These are phyloP conservation scores for Pediacus dermestoides DNA, from an alignment of 2,888 invertebrate species.

Conservation along the genomic window DNA sequence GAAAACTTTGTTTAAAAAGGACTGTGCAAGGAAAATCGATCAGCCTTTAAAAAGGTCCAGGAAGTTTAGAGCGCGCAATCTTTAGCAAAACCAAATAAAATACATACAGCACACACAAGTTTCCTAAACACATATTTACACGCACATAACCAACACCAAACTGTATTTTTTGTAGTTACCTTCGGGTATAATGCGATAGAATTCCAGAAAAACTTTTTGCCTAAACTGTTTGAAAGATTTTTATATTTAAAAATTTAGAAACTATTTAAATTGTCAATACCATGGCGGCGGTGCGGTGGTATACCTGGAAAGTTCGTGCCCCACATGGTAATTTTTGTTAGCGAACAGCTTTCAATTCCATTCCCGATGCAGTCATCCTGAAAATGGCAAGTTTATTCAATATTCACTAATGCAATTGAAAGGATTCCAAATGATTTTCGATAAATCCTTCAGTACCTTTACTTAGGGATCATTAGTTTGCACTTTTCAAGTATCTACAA, in stretches of 20 bases:
- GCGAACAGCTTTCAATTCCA: conserved; percentile 21
- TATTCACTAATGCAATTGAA: conserved; percentile 28
- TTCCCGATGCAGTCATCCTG: conserved; percentile 21
- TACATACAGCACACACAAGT: too few species aligned
- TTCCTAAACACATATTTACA: too few species aligned
- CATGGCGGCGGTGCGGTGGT: conserved; percentile 13
- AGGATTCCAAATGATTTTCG: conserved; percentile 23
- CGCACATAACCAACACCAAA: too few species aligned
- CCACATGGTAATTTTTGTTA: conserved; percentile 24
- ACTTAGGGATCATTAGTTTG: too few species aligned
- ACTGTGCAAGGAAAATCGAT: not conserved
- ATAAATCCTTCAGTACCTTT: conserved; percentile 8
- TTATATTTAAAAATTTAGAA: conserved; percentile 26
- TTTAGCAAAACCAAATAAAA: too few species aligned
- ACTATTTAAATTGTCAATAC: conserved; percentile 30
- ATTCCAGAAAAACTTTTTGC: too few species aligned
- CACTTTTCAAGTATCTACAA: too few species aligned
- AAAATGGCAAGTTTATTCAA: conserved; percentile 28
- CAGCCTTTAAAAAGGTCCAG: not conserved
- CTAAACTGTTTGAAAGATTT: not conserved
- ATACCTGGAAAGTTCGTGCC: conserved; percentile 23
- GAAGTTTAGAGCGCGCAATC: too few species aligned
- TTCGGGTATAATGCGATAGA: too few species aligned
- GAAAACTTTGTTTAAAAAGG: conserved; percentile 6
- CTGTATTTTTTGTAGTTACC: too few species aligned